A percentile compares a stretch with the other conserved stretches of the same genome.
Evolutionary conservation across 2,113 vertebrate species (phyloP).

Genomic region (Prionailurus bengalensis): DNA sequence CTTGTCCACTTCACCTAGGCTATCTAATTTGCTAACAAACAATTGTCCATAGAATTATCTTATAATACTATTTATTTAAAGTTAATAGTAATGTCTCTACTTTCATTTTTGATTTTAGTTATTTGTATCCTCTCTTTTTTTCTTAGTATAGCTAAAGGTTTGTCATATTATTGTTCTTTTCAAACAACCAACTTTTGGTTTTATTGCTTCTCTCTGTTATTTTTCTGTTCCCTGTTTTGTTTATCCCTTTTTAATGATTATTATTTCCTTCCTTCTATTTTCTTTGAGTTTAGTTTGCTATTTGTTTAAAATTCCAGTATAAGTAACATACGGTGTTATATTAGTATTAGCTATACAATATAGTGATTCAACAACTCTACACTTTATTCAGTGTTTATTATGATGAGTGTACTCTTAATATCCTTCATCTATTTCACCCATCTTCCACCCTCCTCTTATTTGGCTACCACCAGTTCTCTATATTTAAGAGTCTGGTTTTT

Average conservation of each 20-base stretch:
- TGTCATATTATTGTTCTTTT: neutral
- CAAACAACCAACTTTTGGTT: neutral
- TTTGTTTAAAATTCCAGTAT: neutral
- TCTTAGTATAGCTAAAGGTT: neutral
- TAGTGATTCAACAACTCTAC: neutral
- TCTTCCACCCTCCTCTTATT: neutral
- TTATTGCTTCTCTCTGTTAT: neutral
- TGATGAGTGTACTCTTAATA: neutral
- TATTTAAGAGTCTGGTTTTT: neutral
- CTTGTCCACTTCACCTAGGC: neutral
- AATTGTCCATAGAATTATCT: neutral
- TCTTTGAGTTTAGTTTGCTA: neutral
- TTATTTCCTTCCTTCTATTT: neutral
- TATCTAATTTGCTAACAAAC: neutral
- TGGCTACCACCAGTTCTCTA: neutral
- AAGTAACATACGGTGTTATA: neutral
- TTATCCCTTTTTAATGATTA: neutral
- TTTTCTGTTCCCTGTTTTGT: neutral
- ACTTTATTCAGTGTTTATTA: neutral
- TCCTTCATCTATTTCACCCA: neutral
- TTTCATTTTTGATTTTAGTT: neutral
- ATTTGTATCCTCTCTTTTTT: neutral
- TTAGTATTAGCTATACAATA: neutral
- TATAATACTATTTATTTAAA: neutral
- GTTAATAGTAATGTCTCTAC: neutral